These are phyloP conservation scores for Strix aluco DNA, from an alignment of 2,113 vertebrate species.

Conservation along the genomic window DNA sequence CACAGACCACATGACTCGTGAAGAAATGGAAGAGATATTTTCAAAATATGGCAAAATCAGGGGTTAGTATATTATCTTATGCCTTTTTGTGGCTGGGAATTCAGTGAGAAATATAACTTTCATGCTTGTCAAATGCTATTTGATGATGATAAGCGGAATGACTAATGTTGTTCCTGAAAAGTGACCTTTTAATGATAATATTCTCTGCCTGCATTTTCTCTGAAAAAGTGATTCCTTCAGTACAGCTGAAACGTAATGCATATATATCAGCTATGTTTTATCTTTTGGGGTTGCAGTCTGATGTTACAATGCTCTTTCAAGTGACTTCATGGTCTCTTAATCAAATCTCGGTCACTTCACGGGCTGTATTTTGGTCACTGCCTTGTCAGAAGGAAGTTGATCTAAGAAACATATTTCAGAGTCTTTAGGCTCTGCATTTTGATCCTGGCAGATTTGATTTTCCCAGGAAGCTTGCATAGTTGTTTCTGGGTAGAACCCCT, in stretches of 20 bases:
- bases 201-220: not conserved
- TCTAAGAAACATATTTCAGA: not conserved
- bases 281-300: not conserved
- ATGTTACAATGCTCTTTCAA: not conserved
- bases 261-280: not conserved
- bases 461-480: not conserved
- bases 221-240: not conserved
- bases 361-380: conserved; percentile 10
- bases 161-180: not conserved
- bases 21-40: conserved; percentile 88
- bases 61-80: conserved; percentile 82
- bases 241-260: not conserved
- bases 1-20: conserved; percentile 84
- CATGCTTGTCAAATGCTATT: conserved; percentile 15
- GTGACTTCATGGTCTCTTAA: not conserved
- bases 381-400: not conserved
- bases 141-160: conserved; percentile 2
- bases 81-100: conserved; percentile 54
- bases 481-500: not conserved
- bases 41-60: conserved; percentile 83
- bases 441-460: not conserved
- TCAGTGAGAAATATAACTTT: conserved; percentile 24
- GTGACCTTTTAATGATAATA: conserved; percentile 34
- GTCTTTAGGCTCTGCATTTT: not conserved
- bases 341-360: not conserved